Evolutionary conservation across 2,888 invertebrate genomes (phyloP), one percentile per base, ranked within the genome.

Genomic region (Megaustenia siamemsis): DNA sequence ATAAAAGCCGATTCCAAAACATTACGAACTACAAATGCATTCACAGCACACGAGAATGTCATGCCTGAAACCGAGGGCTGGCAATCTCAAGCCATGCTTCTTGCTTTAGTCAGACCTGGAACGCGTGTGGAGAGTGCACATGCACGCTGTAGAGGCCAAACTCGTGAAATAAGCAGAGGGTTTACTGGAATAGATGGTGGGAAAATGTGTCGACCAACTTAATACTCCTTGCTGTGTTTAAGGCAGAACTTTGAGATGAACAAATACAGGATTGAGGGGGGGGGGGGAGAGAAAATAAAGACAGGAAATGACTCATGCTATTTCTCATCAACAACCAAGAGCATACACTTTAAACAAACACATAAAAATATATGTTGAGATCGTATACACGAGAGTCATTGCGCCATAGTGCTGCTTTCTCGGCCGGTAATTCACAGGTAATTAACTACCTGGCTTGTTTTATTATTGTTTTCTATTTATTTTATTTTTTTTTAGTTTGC

Each of bases 141-240:
- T 28, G 78, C 21, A 40, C 63, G 40, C 15, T 32, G 2, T 5
- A 49, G 28, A 73, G 73, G 45, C 56, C 18, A 15, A 28, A 63
- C 5, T n/a, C 78, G 40, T 56, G 63, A 63, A 78, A 63, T 63
- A 63, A 78, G 78, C 56, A 63, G 38, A 78, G 78, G 28, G n/a
- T 63, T 56, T 40, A 63, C 35, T 32, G 8, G 78, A 6, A 5
- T 6, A 12, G 28, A 43, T 35, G n/a, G 78, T 40, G 63, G 38
- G 38, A 28, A 24, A 38, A 45, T 32, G n/a, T 53, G 53, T 49
- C 49, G 49, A 28, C 49, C 79, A 63, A 38, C 15, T 40, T 60
- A 56, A 6, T 63, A 63, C 43, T 38, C 60, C 24, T 35, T 43
- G 24, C 49, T 8, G 6, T 32, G 63, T 32, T 63, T 32, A 12